Evolutionary conservation across 2,888 invertebrate species (phyloP).

Genomic region (Cloeon dipterum): DNA sequence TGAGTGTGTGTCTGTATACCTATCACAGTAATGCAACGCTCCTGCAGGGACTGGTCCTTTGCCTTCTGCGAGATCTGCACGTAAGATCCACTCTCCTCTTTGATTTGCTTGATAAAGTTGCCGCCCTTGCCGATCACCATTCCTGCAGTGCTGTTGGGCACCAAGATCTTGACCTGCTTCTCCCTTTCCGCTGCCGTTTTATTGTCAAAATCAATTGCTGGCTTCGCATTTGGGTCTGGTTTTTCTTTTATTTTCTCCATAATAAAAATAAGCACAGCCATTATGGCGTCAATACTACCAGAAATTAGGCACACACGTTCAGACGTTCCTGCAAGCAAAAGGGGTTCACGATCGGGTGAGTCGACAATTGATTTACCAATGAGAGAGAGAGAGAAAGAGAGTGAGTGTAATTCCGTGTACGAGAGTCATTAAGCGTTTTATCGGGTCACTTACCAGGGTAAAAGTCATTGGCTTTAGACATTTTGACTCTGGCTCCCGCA

Average conservation of each 20-base stretch:
- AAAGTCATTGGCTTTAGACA: constrained; percentile 97
- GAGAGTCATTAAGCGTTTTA: neutral
- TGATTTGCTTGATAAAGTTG: constrained; percentile 87
- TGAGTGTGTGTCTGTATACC: too few relatives aligned
- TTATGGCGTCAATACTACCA: constrained; percentile 72
- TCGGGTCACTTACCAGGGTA: constrained; percentile 69
- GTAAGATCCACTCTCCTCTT: constrained; percentile 83
- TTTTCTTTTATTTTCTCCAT: constrained; percentile 92
- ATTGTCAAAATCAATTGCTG: constrained; percentile 51
- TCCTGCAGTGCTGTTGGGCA: constrained; percentile 90
- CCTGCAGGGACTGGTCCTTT: constrained; percentile 71
- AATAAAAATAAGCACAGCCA: constrained; percentile 79
- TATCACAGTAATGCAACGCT: constrained; percentile 86
- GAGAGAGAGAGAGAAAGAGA: too few relatives aligned
- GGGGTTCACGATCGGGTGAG: neutral
- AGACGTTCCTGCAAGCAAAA: constrained; percentile 49
- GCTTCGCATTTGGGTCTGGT: constrained; percentile 67
- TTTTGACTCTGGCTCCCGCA: constrained; percentile 91
- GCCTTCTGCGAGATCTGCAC: constrained; percentile 94
- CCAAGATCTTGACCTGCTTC: constrained; percentile 87
- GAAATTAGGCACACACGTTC: constrained; percentile 87
- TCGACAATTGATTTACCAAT: neutral
- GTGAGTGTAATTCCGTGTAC: too few relatives aligned
- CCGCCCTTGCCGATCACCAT: constrained; percentile 97
- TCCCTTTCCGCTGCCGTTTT: constrained; percentile 66